These are phyloP conservation scores for Drosophila navojoa DNA, from an alignment of 1,140 invertebrate genomes.

Conservation along the genomic window DNA sequence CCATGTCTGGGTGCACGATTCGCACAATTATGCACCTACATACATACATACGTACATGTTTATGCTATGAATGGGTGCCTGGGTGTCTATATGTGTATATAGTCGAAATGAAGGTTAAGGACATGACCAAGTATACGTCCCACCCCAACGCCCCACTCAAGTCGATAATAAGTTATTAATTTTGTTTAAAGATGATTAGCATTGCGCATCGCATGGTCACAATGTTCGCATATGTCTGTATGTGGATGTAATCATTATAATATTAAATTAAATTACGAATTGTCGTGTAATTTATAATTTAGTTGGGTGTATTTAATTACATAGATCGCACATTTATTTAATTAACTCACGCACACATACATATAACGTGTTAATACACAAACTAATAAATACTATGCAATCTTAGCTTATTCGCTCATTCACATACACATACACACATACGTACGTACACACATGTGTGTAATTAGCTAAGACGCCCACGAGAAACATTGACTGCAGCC, in stretches of 20 bases:
- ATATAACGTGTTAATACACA: too few species aligned
- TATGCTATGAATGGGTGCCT: slow-evolving; percentile 14
- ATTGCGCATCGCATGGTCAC: background rate
- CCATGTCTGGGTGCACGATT: slow-evolving; percentile 15
- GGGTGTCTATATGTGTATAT: slow-evolving; percentile 1
- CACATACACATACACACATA: background rate
- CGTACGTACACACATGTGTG: background rate
- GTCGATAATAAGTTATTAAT: slow-evolving; percentile 30
- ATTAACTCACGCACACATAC: too few species aligned
- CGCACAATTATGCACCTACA: slow-evolving; percentile 13
- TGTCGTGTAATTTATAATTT: too few species aligned
- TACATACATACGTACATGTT: background rate
- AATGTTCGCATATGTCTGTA: too few species aligned
- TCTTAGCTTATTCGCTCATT: background rate
- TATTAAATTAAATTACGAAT: too few species aligned
- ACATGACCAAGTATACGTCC: slow-evolving; percentile 1
- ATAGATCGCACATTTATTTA: too few species aligned
- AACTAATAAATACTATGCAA: background rate
- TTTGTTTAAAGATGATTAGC: slow-evolving; percentile 11
- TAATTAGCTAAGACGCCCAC: slow-evolving; percentile 12
- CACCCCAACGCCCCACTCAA: background rate
- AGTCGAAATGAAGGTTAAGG: slow-evolving; percentile 11
- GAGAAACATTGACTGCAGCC: slow-evolving; percentile 11
- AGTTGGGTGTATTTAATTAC: too few species aligned
- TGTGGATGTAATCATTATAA: too few species aligned